These are phyloP conservation scores for Scaptomyza hsui DNA, from an alignment of 1,140 invertebrate species.

Conservation along the genomic window DNA sequence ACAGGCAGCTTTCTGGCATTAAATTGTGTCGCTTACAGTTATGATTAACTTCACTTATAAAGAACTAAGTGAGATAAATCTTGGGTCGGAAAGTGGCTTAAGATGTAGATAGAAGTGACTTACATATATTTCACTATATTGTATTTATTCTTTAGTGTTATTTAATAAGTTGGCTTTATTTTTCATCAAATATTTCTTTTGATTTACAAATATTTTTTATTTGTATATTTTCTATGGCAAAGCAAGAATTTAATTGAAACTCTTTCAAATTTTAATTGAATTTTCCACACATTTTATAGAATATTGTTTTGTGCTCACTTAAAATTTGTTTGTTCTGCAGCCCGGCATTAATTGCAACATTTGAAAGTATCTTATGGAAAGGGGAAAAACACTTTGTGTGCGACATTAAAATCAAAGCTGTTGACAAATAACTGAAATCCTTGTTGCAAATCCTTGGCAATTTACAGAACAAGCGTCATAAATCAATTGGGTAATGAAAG, in stretches of 20 bases:
- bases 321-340: slow-evolving; percentile 3
- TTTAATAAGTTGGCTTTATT: too few species aligned
- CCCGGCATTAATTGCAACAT: not conserved
- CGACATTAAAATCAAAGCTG: slow-evolving; percentile 57
- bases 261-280: too few species aligned
- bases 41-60: slow-evolving; percentile 7
- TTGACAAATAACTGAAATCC: slow-evolving; percentile 59
- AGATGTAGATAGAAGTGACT: too few species aligned
- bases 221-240: too few species aligned
- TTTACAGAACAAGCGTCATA: slow-evolving; percentile 56
- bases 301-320: not conserved
- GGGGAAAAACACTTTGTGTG: not conserved
- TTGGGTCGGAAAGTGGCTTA: not conserved
- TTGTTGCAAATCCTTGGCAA: slow-evolving; percentile 55
- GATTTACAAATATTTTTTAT: too few species aligned
- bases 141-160: too few species aligned
- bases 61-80: not conserved
- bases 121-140: too few species aligned
- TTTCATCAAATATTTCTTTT: too few species aligned
- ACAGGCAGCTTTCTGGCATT: slow-evolving; percentile 21
- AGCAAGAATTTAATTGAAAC: too few species aligned
- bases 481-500: slow-evolving; percentile 58
- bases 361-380: too few species aligned
- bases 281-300: too few species aligned
- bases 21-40: slow-evolving; percentile 22